Conservation (phyloP, 2,113 vertebrate species). For the Brachirus orientalis region DNA sequence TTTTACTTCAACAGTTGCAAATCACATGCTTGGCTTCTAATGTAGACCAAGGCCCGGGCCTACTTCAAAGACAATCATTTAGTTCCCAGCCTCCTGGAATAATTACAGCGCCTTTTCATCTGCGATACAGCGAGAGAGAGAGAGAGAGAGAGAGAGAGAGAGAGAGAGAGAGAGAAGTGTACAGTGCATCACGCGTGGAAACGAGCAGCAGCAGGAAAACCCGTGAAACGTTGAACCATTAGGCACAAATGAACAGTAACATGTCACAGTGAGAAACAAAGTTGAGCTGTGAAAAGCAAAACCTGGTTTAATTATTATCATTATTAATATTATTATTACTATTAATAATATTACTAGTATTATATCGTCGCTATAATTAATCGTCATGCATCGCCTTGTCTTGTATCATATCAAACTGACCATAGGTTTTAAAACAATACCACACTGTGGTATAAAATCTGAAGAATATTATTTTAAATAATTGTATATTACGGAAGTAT, state of each 20-base stretch:
- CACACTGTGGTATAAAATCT: too few species aligned
- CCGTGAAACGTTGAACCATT: slow-evolving; percentile 46
- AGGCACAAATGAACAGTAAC: slow-evolving; percentile 28
- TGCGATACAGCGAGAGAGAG: slow-evolving; percentile 24
- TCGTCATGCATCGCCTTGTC: too few species aligned
- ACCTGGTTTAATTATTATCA: not conserved
- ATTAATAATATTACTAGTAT: not conserved
- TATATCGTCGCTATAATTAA: not conserved
- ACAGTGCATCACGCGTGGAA: slow-evolving; percentile 28
- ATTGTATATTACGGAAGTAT: too few species aligned
- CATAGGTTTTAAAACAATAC: too few species aligned
- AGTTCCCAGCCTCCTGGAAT: slow-evolving; percentile 72
- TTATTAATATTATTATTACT: not conserved
- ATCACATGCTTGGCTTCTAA: slow-evolving; percentile 75
- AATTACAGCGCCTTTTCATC: slow-evolving; percentile 74
- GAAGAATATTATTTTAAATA: too few species aligned
- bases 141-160: not conserved
- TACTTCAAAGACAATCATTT: slow-evolving; percentile 78
- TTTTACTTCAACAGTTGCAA: slow-evolving; percentile 75
- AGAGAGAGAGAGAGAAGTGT: slow-evolving; percentile 20
- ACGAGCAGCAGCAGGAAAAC: slow-evolving; percentile 49
- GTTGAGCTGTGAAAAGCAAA: not conserved
- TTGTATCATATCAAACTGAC: too few species aligned
- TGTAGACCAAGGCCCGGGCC: slow-evolving; percentile 70
- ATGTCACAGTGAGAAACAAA: slow-evolving; percentile 4